Base-by-base conservation (phyloP, 2,113 vertebrate species). In the Brevimyrus niger region DNA sequence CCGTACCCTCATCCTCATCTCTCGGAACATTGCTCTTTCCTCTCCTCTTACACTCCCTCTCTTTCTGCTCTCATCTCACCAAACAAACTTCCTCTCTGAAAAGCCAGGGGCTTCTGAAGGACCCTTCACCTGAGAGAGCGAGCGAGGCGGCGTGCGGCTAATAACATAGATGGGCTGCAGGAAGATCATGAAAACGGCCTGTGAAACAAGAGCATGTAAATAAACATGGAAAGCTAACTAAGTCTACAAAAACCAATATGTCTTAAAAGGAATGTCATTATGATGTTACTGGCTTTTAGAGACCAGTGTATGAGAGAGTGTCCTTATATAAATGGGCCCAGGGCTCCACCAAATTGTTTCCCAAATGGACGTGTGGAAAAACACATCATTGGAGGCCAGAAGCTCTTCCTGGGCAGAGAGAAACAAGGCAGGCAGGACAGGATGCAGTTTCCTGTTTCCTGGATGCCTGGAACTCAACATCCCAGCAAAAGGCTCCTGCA, bases 41-140 rank as follows among this genome's bases (percentile, higher is more conserved):
- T 19, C 50, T 42, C 50, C 73, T 83, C 48, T 55, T n/a, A 48
- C 80, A 38, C 69, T 83, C 73, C 31, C 65, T 35, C 69, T 31
- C 61, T 76, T 61, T 80, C 69, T 88, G 73, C 50, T 89, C 88
- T 84, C 88, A 65, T 85, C 88, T 89, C 76, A 19, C 80, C 76
- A 89, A 89, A 51, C 80, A 89, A 44, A 85, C 88, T 89, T 89
- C 88, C 88, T 61, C 88, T 89, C 80, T 58, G 88, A 85, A 89
- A 83, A 89, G 88, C 73, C 58, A 84, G 88, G n/a, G 80, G 51
- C 51, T 31, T 42, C 80, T 89, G 88, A 89, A 89, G 80, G 50
- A 82, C 88, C 38, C 88, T 89, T 89, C 38, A 85, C 51, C 38
- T 15, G 38, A 44, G 80, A 84, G 51, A 61, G 80, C 15, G 42